Evolutionary conservation across 2,888 invertebrate species (phyloP).

Genomic region (Drosophila mimica): DNA sequence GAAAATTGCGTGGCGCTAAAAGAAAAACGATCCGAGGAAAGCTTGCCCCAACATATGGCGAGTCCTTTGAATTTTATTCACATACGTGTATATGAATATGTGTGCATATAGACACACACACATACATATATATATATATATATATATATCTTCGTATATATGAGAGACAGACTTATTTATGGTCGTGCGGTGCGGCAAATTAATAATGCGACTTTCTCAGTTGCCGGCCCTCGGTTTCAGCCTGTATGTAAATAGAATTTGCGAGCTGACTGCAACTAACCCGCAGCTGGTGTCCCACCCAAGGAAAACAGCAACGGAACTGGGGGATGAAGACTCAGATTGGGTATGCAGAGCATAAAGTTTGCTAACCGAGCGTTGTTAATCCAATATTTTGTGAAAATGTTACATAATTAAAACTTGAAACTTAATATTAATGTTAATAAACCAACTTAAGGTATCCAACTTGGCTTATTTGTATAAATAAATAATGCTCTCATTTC

Average conservation of each 20-base stretch:
- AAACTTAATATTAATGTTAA: not conserved
- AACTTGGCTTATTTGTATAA: not conserved
- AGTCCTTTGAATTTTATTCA: slow-evolving; percentile 66
- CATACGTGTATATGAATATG: slow-evolving; percentile 1
- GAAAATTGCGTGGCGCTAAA: slow-evolving; percentile 65
- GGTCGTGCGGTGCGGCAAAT: slow-evolving; percentile 77
- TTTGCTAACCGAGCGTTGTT: not conserved
- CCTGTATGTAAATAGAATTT: slow-evolving; percentile 65
- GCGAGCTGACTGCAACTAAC: slow-evolving; percentile 40
- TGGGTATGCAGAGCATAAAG: slow-evolving; percentile 10
- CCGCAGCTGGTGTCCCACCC: slow-evolving; percentile 43
- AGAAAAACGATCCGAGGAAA: slow-evolving; percentile 49
- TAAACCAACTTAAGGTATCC: not conserved
- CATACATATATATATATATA: slow-evolving; percentile 27
- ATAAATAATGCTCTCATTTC: not conserved
- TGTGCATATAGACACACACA: slow-evolving; percentile 5
- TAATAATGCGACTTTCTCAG: slow-evolving; percentile 77
- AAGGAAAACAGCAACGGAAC: too few species aligned
- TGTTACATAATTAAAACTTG: not conserved
- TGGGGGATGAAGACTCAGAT: not conserved
- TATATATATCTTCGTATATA: slow-evolving; percentile 26
- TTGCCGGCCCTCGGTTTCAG: slow-evolving; percentile 42
- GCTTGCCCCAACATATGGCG: slow-evolving; percentile 57
- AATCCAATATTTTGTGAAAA: slow-evolving; percentile 2
- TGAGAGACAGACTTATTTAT: slow-evolving; percentile 69